These are phyloP conservation scores for Zapus hudsonius DNA, from an alignment of 2,113 vertebrate genomes.

Conservation along the genomic window DNA sequence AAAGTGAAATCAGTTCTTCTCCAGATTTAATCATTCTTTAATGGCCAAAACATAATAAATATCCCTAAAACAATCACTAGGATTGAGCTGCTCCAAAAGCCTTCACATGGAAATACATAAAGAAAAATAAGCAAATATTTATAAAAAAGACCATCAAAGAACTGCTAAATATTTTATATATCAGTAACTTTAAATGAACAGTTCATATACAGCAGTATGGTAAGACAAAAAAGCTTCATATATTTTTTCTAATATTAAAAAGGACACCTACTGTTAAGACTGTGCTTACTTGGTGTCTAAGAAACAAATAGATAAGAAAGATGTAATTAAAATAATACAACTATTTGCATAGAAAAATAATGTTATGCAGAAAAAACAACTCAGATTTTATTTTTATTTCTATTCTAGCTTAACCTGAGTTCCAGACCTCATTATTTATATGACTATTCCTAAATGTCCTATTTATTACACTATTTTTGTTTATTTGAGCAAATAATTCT, in stretches of 20 bases:
- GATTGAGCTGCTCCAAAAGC: background rate
- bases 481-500: background rate
- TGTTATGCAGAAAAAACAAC: background rate
- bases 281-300: background rate
- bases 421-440: background rate
- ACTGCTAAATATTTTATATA: background rate
- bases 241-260: constrained; percentile 65
- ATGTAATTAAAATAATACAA: constrained; percentile 67
- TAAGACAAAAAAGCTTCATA: constrained; percentile 60
- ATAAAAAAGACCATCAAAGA: background rate
- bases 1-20: background rate
- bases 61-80: background rate
- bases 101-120: background rate
- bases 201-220: background rate
- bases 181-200: constrained; percentile 45
- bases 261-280: constrained; percentile 3
- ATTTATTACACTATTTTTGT: constrained; percentile 1
- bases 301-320: constrained; percentile 65
- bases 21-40: background rate
- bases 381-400: constrained; percentile 31
- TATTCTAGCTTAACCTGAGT: background rate
- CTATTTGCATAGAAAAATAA: constrained; percentile 41
- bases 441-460: background rate
- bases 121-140: background rate
- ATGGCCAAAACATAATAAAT: background rate